Percentiles rank a stretch among this genome's conserved stretches.
These are phyloP conservation scores for Ptilodon capucinus DNA, from an alignment of 2,888 invertebrate genomes.

Conservation along the genomic window DNA sequence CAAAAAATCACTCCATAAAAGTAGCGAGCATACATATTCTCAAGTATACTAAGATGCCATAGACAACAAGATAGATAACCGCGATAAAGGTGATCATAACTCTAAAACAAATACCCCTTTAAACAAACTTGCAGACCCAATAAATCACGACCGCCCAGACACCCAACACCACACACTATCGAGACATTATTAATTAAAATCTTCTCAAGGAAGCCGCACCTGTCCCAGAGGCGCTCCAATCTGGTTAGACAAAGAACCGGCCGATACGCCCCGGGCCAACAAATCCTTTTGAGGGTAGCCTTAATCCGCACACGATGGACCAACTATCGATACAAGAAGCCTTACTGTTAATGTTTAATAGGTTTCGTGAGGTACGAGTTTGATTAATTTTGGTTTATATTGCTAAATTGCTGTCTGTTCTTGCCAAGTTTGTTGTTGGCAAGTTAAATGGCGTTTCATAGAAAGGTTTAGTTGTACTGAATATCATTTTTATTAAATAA, in stretches of 20 bases:
- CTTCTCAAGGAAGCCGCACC: constrained; percentile 67
- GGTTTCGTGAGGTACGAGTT: constrained; percentile 33
- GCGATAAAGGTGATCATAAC: constrained; percentile 8
- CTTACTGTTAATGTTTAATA: constrained; percentile 44
- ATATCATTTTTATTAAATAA: too few species aligned
- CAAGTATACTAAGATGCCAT: too few species aligned
- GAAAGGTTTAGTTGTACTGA: too few species aligned
- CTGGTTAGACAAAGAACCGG: constrained; percentile 61
- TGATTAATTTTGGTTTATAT: constrained; percentile 30
- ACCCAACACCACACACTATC: constrained; percentile 66
- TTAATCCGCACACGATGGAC: constrained; percentile 63
- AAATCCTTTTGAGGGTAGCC: constrained; percentile 65
- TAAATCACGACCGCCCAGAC: constrained; percentile 26
- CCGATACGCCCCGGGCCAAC: constrained; percentile 63
- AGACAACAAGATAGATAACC: too few species aligned
- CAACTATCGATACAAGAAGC: constrained; percentile 68
- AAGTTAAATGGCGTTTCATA: background rate
- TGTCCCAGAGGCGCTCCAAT: constrained; percentile 67
- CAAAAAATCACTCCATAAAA: too few species aligned
- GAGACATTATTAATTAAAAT: constrained; percentile 80
- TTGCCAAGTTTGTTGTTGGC: constrained; percentile 3
- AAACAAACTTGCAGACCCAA: constrained; percentile 28
- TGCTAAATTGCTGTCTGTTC: constrained; percentile 6
- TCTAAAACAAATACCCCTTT: constrained; percentile 19
- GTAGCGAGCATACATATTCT: too few species aligned